Conservation (phyloP, 2,888 invertebrate species). For the Drosophila putrida region DNA sequence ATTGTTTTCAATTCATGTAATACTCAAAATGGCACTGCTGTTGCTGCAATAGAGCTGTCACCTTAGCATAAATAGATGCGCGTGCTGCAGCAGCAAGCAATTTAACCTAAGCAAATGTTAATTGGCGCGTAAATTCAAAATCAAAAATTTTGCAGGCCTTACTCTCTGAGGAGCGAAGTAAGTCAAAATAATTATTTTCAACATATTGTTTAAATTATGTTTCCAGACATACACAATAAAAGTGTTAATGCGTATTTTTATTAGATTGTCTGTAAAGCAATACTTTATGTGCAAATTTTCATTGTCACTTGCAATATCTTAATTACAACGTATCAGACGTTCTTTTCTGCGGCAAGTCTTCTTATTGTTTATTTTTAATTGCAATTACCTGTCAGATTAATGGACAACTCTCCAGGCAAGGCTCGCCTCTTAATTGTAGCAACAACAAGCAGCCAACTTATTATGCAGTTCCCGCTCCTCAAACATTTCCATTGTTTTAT, state of each 20-base stretch:
- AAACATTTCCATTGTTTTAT: constrained; percentile 69
- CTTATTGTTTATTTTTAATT: constrained; percentile 69
- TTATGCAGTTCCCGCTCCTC: constrained; percentile 34
- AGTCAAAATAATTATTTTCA: not conserved
- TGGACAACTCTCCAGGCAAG: constrained; percentile 55
- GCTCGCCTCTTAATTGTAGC: constrained; percentile 51
- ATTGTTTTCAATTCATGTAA: not conserved
- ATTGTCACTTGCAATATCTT: constrained; percentile 52
- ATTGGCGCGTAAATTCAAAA: constrained; percentile 1
- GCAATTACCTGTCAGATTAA: constrained; percentile 78
- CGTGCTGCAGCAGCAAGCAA: constrained; percentile 18
- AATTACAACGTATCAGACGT: constrained; percentile 35
- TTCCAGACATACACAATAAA: not conserved
- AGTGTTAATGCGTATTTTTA: not conserved
- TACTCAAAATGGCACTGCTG: constrained; percentile 4
- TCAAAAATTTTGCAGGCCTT: not conserved
- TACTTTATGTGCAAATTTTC: not conserved
- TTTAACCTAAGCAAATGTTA: not conserved
- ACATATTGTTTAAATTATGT: not conserved
- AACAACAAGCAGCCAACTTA: constrained; percentile 44
- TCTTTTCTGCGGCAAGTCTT: constrained; percentile 18
- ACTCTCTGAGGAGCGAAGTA: not conserved
- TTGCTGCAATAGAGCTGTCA: not conserved
- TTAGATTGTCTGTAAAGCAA: not conserved
- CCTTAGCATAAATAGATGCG: not conserved